Percentiles rank a stretch among this genome's conserved stretches.
phyloP scores from a whole-genome alignment of 2,888 invertebrate species.

The Eilema caniola region DNA sequence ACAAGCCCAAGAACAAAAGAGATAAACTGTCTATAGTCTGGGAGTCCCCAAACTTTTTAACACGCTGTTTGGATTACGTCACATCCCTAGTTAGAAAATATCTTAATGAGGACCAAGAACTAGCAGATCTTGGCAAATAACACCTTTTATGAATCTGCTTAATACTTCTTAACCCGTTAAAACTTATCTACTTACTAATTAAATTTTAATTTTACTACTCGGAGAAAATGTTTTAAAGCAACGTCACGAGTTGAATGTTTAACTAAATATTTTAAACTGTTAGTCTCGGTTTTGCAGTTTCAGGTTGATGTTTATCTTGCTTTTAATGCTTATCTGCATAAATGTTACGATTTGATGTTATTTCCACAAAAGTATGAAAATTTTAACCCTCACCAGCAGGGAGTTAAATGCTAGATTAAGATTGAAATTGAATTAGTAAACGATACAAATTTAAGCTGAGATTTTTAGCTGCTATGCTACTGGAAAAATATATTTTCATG shows the following conservation, averaged over 20 bases:
- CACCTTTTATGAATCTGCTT: slow-evolving; percentile 46
- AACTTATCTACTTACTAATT: slow-evolving; percentile 55
- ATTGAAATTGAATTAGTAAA: too few species aligned
- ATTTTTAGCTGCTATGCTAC: too few species aligned
- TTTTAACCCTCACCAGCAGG: too few species aligned
- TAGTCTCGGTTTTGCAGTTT: slow-evolving; percentile 22
- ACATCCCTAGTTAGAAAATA: slow-evolving; percentile 41
- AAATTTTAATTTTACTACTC: slow-evolving; percentile 49
- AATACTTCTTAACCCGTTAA: slow-evolving; percentile 51
- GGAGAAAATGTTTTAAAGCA: slow-evolving; percentile 40
- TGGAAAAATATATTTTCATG: too few species aligned
- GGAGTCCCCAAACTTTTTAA: slow-evolving; percentile 6
- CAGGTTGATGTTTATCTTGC: slow-evolving; percentile 3
- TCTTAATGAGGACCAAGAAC: slow-evolving; percentile 50
- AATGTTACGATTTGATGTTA: not conserved
- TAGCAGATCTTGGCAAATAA: slow-evolving; percentile 52
- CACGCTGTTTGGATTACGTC: slow-evolving; percentile 14
- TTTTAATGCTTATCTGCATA: not conserved
- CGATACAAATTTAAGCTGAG: too few species aligned
- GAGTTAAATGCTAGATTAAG: too few species aligned
- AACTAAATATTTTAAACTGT: slow-evolving; percentile 39
- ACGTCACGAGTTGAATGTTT: slow-evolving; percentile 39
- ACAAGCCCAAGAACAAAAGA: not conserved
- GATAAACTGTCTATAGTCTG: not conserved
- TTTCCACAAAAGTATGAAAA: too few species aligned